Conservation (phyloP, 2,888 invertebrate genomes). For the Augochlorella aurata region DNA sequence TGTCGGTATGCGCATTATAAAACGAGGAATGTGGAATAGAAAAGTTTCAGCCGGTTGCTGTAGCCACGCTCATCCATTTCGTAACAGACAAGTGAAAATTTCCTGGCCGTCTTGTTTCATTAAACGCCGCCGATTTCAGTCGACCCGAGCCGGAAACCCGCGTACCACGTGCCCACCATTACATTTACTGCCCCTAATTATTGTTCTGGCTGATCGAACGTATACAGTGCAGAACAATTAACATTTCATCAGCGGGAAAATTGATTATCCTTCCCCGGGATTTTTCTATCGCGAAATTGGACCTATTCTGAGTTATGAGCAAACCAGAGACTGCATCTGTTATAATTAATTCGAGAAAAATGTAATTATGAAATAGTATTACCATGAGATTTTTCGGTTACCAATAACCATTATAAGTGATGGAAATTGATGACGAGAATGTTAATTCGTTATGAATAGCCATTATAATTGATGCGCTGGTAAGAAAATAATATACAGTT, state of each 20-base stretch:
- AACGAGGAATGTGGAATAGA: constrained; percentile 28
- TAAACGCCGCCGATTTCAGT: constrained; percentile 35
- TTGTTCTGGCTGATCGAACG: neutral
- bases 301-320: neutral
- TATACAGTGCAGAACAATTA: neutral
- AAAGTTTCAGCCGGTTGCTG: constrained; percentile 15
- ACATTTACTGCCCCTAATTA: neutral
- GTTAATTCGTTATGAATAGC: no score
- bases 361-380: no score
- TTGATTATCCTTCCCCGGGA: neutral
- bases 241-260: neutral
- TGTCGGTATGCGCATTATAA: constrained; percentile 16
- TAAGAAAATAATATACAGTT: no score
- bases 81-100: constrained; percentile 46
- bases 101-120: constrained; percentile 38
- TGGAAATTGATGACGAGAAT: no score
- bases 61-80: constrained; percentile 30
- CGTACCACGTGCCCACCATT: neutral
- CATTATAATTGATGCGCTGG: no score
- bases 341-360: no score
- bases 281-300: neutral
- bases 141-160: neutral
- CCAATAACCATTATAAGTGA: no score
- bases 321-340: no score
- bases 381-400: no score